Conservation (phyloP, 2,797 vertebrate species). For the Nyctalus aviator region DNA sequence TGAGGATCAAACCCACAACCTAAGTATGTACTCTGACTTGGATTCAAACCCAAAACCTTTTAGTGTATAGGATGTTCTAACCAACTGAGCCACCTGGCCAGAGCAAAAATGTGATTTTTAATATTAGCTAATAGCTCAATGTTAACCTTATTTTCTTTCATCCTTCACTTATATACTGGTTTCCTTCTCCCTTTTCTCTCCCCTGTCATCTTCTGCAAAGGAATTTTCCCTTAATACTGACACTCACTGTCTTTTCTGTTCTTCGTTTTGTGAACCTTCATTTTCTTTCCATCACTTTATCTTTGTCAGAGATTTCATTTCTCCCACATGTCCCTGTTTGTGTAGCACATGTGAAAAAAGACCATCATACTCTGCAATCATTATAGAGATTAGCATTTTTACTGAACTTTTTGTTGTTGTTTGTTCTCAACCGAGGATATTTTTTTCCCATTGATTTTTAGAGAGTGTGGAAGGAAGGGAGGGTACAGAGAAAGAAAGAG, state of each 20-base stretch:
- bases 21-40: no score
- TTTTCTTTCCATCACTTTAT: background rate
- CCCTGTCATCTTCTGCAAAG: background rate
- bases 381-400: background rate
- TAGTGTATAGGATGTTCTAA: background rate
- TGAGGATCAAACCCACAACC: no score
- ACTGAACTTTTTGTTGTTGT: no score
- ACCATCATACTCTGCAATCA: background rate
- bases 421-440: no score
- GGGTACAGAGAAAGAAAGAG: no score
- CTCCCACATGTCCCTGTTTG: background rate
- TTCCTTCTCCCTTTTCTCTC: background rate
- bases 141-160: background rate
- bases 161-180: background rate
- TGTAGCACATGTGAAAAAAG: background rate
- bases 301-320: background rate
- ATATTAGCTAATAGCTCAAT: background rate
- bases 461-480: no score
- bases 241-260: background rate
- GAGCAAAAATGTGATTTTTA: slow-evolving; percentile 45
- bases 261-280: background rate
- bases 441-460: no score
- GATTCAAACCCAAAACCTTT: background rate
- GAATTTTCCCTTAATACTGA: background rate
- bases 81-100: background rate